A percentile compares a stretch with the other conserved stretches of the same genome.
Evolutionary conservation across 2,113 vertebrate species (phyloP).

Genomic region (Cynopterus brachyotis): DNA sequence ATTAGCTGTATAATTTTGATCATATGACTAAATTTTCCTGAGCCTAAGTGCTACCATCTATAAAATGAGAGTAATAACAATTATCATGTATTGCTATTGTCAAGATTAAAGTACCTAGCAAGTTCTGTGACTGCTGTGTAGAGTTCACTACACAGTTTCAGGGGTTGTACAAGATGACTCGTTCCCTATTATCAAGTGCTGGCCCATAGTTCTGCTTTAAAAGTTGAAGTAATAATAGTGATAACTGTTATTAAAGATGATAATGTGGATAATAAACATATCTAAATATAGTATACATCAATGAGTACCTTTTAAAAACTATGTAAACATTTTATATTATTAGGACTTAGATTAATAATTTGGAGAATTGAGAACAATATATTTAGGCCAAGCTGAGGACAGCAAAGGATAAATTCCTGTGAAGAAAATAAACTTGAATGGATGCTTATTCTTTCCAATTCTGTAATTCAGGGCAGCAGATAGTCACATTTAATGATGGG

Average conservation of each 20-base stretch:
- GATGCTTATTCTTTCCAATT: background rate
- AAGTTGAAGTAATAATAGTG: background rate
- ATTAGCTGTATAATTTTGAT: background rate
- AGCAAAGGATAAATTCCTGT: background rate
- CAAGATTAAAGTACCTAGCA: background rate
- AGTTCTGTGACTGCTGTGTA: background rate
- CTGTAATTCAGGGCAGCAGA: background rate
- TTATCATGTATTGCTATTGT: background rate
- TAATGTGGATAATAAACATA: background rate
- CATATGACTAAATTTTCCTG: background rate
- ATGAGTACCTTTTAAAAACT: slow-evolving; percentile 71
- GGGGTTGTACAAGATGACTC: background rate
- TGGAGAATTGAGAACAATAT: background rate
- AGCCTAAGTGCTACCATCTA: background rate
- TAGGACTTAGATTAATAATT: background rate
- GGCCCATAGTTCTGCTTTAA: background rate
- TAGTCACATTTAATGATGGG: background rate
- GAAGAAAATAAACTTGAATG: background rate
- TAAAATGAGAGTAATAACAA: slow-evolving; percentile 3
- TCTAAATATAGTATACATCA: slow-evolving; percentile 76
- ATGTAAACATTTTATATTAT: slow-evolving; percentile 56
- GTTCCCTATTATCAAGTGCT: background rate
- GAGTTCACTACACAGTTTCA: background rate
- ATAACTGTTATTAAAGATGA: background rate
- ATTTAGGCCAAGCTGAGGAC: background rate